Percentiles rank a stretch among this genome's conserved stretches.
Evolutionary conservation across 2,113 vertebrate genomes (phyloP).

Genomic region (Colaptes auratus): DNA sequence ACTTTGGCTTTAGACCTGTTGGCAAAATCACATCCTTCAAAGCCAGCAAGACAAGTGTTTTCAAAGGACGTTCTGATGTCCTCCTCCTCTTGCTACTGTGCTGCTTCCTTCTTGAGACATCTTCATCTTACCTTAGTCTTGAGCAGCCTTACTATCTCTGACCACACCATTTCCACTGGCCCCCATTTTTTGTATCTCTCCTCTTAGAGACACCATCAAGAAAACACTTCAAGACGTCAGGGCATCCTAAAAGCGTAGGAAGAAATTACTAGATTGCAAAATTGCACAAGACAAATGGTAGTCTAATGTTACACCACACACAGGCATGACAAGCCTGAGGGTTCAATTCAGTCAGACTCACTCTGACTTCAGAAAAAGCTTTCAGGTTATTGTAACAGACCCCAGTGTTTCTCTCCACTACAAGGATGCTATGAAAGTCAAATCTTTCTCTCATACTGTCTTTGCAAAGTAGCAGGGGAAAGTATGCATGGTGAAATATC

Average conservation of each 20-base stretch:
- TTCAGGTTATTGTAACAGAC: background rate
- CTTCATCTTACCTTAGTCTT: background rate
- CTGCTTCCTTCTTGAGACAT: background rate
- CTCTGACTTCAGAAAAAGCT: background rate
- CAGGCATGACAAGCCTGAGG: background rate
- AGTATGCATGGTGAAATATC: background rate
- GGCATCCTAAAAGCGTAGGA: background rate
- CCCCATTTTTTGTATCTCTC: background rate
- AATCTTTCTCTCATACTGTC: background rate
- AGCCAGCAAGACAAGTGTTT: background rate
- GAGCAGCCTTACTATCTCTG: background rate
- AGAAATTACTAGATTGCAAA: background rate
- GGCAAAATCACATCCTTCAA: background rate
- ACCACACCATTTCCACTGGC: background rate
- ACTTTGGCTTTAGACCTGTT: background rate
- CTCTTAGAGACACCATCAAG: background rate
- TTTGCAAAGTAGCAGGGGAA: background rate
- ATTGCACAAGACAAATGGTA: background rate
- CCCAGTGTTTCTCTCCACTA: background rate
- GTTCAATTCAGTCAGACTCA: background rate
- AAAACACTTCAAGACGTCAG: background rate
- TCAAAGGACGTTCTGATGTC: background rate
- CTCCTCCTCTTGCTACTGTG: accelerated
- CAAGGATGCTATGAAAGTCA: background rate
- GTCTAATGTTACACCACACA: accelerated